Evolutionary conservation across 2,888 invertebrate genomes (phyloP), one percentile per base, ranked within the genome.

Genomic region (Girardia tigrina): DNA sequence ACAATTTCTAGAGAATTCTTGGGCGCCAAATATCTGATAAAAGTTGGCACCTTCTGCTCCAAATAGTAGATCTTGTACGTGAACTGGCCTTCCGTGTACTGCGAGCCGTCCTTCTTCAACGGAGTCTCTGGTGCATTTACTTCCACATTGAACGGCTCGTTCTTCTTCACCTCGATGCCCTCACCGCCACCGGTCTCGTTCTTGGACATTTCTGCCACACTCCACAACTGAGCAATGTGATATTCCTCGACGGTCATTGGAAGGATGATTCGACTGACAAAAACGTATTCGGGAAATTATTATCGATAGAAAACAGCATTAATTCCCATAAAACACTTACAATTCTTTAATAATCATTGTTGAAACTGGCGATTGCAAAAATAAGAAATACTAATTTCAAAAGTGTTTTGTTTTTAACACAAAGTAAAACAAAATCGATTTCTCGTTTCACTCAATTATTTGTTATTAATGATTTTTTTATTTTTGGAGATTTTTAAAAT

Each of bases 11-110:
- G 86, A 74, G 94, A 91, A 78, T 93, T 94, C 86, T 93, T 94
- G 69, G 97, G 97, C 80, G 94, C 91, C 83, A 98, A 86, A 81
- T 92, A 87, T 83, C 92, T 88, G 83, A 97, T 91, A 86, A 92
- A 91, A 74, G 89, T 88, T 78, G 97, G 97, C 82, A 98, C 97
- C 89, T 97, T 95, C 84, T 94, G 88, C 26, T 71, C 28, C 88
- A 97, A 88, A 85, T 98, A 95, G 87, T 99, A 99, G 82, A 98
- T 94, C 88, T 99, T 99, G 87, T 97, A 93, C 79, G 98, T 99
- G 87, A 94, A 99, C 86, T 99, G 98, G 79, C 98, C 98, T 78
- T 90, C 88, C 80, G 88, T 90, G 86, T 90, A 97, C 23, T 73
- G 70, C 4, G 74, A 42, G 20, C 16, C 26, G 69, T 73, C 36